Evolutionary conservation across 2,113 vertebrate species (phyloP).

Genomic region (Shinisaurus crocodilurus): DNA sequence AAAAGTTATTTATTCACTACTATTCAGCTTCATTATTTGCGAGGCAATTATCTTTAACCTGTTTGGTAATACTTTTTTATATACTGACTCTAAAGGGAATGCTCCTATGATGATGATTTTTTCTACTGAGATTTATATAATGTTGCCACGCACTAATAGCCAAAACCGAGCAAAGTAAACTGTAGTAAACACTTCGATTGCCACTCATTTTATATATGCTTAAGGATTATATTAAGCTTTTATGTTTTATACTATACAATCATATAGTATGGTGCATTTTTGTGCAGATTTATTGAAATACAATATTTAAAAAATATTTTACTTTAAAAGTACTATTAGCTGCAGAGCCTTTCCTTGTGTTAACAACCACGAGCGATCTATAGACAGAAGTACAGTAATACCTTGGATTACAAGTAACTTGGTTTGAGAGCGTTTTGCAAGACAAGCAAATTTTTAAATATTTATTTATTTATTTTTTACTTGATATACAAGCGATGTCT

Average conservation of each 20-base stretch:
- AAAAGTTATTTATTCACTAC: conserved; percentile 38
- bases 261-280: background rate
- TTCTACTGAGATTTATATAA: background rate
- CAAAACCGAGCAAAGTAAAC: background rate
- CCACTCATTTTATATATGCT: background rate
- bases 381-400: background rate
- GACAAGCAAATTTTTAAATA: too few species aligned
- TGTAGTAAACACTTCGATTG: accelerated
- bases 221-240: background rate
- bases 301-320: background rate
- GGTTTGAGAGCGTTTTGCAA: too few species aligned
- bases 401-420: too few species aligned
- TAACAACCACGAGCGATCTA: background rate
- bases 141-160: background rate
- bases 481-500: too few species aligned
- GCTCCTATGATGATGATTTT: conserved; percentile 1
- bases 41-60: conserved; percentile 60
- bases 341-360: background rate
- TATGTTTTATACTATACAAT: background rate
- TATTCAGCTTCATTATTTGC: conserved; percentile 47
- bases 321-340: background rate
- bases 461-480: too few species aligned
- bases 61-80: conserved; percentile 42
- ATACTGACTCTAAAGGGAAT: conserved; percentile 43
- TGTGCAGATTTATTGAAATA: background rate